Conservation (phyloP, 2,797 vertebrate species). For the Gambusia yucatana region DNA sequence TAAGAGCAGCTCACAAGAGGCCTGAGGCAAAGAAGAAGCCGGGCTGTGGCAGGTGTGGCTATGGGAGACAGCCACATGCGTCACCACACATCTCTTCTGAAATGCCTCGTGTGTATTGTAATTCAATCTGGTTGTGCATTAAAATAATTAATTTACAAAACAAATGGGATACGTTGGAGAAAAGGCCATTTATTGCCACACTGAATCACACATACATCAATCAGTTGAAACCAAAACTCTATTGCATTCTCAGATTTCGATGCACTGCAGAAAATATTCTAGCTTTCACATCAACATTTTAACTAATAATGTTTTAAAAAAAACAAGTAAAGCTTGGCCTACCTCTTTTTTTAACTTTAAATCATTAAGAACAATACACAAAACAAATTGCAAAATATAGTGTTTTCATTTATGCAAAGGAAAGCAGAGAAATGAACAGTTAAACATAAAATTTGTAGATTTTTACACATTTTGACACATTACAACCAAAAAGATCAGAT, state of each 20-base stretch:
- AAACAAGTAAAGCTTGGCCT: not conserved
- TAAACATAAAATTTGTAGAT: not conserved
- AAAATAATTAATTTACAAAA: conserved; percentile 6
- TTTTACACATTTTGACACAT: not conserved
- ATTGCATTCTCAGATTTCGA: not conserved
- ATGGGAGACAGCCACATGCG: conserved; percentile 61
- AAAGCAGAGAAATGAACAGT: not conserved
- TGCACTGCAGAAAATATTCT: not conserved
- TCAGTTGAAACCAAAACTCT: conserved; percentile 1
- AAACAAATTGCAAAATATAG: not conserved
- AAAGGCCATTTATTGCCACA: not conserved
- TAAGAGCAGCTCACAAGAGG: conserved; percentile 54
- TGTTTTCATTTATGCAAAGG: not conserved
- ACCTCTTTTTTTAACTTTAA: not conserved
- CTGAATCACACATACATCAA: not conserved
- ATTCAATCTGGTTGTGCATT: conserved; percentile 5
- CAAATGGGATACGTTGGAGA: not conserved
- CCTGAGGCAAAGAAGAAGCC: conserved; percentile 69
- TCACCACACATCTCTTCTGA: conserved; percentile 51
- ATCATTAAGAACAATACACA: not conserved
- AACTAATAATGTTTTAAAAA: conserved; percentile 4
- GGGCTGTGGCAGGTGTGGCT: conserved; percentile 77
- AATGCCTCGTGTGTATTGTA: conserved; percentile 22
- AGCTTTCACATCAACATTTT: not conserved
- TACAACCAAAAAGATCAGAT: not conserved